A percentile compares a stretch with the other conserved stretches of the same genome.
Conservation (phyloP, 2,113 vertebrate species). For the Aphelocoma coerulescens region DNA sequence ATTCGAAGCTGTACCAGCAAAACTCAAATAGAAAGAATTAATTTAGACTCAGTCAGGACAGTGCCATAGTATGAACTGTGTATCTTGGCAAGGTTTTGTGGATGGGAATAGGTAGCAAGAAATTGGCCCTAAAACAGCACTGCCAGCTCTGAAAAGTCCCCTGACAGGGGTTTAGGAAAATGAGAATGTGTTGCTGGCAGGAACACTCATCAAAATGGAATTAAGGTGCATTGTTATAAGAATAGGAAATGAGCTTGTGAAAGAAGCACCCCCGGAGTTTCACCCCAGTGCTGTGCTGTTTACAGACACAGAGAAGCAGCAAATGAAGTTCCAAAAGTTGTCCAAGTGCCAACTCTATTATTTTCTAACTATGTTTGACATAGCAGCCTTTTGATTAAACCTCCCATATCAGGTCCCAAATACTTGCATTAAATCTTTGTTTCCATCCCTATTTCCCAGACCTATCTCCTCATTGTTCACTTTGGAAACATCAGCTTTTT, state of each 20-base stretch:
- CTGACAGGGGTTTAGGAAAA: constrained; percentile 29
- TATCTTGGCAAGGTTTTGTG: background rate
- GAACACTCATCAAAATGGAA: constrained; percentile 10
- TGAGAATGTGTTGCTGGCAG: constrained; percentile 12
- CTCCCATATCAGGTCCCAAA: background rate
- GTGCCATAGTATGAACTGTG: background rate
- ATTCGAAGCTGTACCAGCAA: background rate
- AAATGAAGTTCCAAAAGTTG: constrained; percentile 30
- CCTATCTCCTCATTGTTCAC: background rate
- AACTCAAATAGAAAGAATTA: constrained; percentile 18
- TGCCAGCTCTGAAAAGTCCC: constrained; percentile 29
- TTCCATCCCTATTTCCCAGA: background rate
- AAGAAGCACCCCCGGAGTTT: background rate
- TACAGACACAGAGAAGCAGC: background rate
- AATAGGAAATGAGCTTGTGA: background rate
- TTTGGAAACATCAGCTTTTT: background rate
- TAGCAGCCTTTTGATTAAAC: background rate
- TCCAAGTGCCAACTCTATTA: constrained; percentile 1
- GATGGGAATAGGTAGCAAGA: constrained; percentile 5
- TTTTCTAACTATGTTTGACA: constrained; percentile 18
- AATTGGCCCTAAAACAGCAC: constrained; percentile 33
- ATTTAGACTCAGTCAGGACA: background rate
- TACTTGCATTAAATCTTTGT: background rate
- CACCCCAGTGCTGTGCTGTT: background rate
- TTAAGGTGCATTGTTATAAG: constrained; percentile 8